Percentiles rank a stretch among this genome's conserved stretches.
Conservation (phyloP, 1,140 invertebrate genomes). For the Bombus breviceps region DNA sequence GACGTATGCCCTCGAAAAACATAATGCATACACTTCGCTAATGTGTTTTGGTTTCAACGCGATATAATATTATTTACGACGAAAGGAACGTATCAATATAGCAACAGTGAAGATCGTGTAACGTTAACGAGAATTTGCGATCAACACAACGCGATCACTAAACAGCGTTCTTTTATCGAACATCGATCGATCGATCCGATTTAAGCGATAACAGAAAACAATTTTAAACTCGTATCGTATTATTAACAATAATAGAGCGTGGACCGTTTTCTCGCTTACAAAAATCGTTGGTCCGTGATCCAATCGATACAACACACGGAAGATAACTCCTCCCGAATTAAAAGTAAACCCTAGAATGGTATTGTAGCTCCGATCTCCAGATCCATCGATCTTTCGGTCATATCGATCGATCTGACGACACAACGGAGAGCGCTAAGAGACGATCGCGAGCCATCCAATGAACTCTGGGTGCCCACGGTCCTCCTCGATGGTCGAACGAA, state of each 20-base stretch:
- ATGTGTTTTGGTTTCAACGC: not conserved
- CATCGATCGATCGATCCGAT: not conserved
- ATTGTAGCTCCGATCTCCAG: conserved; percentile 74
- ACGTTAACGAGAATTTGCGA: conserved; percentile 12
- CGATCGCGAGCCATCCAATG: conserved; percentile 48
- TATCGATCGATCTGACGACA: conserved; percentile 63
- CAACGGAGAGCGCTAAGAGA: conserved; percentile 54
- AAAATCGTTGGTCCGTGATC: conserved; percentile 37
- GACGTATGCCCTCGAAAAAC: not conserved
- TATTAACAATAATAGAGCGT: conserved; percentile 8
- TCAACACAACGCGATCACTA: conserved; percentile 5
- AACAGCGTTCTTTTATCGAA: not conserved
- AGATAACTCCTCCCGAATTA: not conserved
- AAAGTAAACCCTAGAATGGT: conserved; percentile 70
- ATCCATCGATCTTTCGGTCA: conserved; percentile 56
- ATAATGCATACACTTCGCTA: not conserved
- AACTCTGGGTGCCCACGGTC: conserved; percentile 61
- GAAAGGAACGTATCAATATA: conserved; percentile 12
- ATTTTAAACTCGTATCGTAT: not conserved
- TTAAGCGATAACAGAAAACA: conserved; percentile 25
- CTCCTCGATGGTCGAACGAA: conserved; percentile 49
- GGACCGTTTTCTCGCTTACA: not conserved
- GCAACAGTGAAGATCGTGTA: not conserved
- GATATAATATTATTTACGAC: not conserved
- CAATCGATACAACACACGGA: conserved; percentile 5